A percentile compares a stretch with the other conserved stretches of the same genome.
phyloP scores from a whole-genome alignment of 2,888 invertebrate species.

The Venusia cambrica region DNA sequence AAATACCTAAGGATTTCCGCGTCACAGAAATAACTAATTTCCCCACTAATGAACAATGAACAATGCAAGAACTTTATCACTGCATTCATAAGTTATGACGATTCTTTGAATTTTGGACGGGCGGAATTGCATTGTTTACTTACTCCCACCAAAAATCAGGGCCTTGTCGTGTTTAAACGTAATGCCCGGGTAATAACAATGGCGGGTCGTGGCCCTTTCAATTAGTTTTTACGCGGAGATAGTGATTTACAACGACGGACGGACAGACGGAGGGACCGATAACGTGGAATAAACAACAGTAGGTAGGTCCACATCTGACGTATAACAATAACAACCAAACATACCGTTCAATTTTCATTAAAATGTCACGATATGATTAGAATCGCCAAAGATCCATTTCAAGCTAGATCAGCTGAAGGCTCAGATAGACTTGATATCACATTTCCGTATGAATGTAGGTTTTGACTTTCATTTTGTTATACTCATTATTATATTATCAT shows the following conservation, averaged over 20 bases:
- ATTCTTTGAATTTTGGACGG: constrained; percentile 25
- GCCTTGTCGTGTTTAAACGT: constrained; percentile 9
- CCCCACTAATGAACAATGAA: constrained; percentile 20
- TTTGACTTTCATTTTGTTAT: too few relatives aligned
- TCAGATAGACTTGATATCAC: too few relatives aligned
- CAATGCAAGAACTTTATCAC: constrained; percentile 15
- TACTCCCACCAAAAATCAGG: constrained; percentile 23
- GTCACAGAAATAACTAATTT: constrained; percentile 8
- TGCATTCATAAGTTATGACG: constrained; percentile 21
- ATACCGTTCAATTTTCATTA: too few relatives aligned
- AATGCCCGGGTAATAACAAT: constrained; percentile 40
- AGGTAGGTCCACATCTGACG: too few relatives aligned
- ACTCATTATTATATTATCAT: too few relatives aligned
- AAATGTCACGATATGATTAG: too few relatives aligned
- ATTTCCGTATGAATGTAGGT: too few relatives aligned
- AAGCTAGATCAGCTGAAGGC: too few relatives aligned
- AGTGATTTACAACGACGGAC: constrained; percentile 60
- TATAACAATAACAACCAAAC: too few relatives aligned
- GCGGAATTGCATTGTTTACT: constrained; percentile 26
- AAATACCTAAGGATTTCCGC: too few relatives aligned
- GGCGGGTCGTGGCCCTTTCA: constrained; percentile 57
- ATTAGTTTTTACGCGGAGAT: constrained; percentile 71
- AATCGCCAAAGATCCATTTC: too few relatives aligned
- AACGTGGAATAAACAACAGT: constrained; percentile 2
- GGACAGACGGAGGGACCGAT: constrained; percentile 18